Percentiles rank a stretch among this genome's conserved stretches.
phyloP scores from a whole-genome alignment of 2,797 vertebrate species.

The Hyperoplus lanceolatus region DNA sequence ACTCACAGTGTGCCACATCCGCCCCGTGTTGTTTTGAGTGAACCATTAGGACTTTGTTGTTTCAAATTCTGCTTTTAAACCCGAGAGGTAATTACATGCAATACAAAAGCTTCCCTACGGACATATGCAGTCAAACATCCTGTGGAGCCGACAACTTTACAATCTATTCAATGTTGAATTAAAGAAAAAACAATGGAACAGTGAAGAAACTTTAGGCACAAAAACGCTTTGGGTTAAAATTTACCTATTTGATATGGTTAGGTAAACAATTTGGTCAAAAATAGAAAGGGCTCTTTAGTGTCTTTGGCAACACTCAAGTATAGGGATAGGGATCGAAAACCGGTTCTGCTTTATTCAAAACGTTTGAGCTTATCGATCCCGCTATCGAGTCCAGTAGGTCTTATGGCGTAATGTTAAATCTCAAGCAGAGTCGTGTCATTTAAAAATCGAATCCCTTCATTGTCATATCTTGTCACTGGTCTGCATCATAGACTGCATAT shows the following conservation, averaged over 20 bases:
- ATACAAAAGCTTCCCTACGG: background rate
- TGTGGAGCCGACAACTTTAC: background rate
- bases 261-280: background rate
- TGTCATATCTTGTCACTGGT: no score
- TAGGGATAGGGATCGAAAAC: no score
- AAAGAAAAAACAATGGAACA: background rate
- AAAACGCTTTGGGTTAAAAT: background rate
- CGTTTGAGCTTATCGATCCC: no score
- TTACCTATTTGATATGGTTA: background rate
- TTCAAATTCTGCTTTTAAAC: slow-evolving; percentile 28
- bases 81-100: slow-evolving; percentile 30
- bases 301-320: no score
- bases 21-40: slow-evolving; percentile 31
- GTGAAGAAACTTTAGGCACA: background rate
- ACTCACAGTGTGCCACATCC: slow-evolving; percentile 65
- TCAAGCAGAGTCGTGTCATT: no score
- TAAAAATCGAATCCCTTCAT: no score
- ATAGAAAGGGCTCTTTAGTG: background rate
- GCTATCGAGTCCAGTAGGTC: no score
- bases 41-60: slow-evolving; percentile 36
- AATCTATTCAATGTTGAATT: background rate
- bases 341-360: no score
- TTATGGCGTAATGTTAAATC: no score
- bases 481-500: no score
- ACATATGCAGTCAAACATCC: slow-evolving; percentile 14